Percentiles rank a stretch among this genome's conserved stretches.
These are phyloP conservation scores for Mythimna albipuncta DNA, from an alignment of 2,888 invertebrate genomes.

Conservation along the genomic window DNA sequence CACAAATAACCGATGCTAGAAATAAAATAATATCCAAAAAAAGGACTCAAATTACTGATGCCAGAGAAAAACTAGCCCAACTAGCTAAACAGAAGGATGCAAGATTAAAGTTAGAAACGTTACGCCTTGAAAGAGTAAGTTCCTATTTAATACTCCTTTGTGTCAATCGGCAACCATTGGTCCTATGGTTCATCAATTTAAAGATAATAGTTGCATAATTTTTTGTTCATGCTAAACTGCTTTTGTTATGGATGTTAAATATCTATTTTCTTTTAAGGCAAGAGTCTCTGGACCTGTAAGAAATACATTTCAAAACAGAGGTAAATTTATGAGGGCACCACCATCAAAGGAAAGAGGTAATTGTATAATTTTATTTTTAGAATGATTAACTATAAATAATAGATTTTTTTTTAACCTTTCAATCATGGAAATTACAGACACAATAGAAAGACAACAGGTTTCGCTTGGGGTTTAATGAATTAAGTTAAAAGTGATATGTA, in stretches of 20 bases:
- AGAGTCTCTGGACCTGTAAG: constrained; percentile 66
- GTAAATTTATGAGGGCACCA: constrained; percentile 69
- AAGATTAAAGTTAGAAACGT: constrained; percentile 92
- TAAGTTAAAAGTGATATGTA: too few relatives aligned
- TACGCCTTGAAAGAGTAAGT: constrained; percentile 89
- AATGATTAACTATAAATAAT: too few relatives aligned
- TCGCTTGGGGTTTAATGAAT: too few relatives aligned
- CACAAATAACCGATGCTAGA: constrained; percentile 92
- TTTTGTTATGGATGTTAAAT: not conserved
- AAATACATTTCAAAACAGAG: constrained; percentile 68
- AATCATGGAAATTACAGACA: too few relatives aligned
- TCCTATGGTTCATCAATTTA: not conserved
- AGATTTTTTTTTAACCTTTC: too few relatives aligned
- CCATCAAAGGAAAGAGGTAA: constrained; percentile 78
- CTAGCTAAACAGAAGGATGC: constrained; percentile 95
- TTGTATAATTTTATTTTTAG: not conserved
- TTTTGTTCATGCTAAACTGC: not conserved
- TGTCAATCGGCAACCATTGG: not conserved
- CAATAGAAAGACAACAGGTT: too few relatives aligned
- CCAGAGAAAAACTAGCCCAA: constrained; percentile 94
- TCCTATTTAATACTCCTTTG: not conserved
- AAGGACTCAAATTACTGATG: constrained; percentile 94
- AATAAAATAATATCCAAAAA: constrained; percentile 95
- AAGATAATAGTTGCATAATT: not conserved
- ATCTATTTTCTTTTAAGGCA: constrained; percentile 48